Conservation (phyloP, 2,888 invertebrate species). For the Limnephilus lunatus region DNA sequence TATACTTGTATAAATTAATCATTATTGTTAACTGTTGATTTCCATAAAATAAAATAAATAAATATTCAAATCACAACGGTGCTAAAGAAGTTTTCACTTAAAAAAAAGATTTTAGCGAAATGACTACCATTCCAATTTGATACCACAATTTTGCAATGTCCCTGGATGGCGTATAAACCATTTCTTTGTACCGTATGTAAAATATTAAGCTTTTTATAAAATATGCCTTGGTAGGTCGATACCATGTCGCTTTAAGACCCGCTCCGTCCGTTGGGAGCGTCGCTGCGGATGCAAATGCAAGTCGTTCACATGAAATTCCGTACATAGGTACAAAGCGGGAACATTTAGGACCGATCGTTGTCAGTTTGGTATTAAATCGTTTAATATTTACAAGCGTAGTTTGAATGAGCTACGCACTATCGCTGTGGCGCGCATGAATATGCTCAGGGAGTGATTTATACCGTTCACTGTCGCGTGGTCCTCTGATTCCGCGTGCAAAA, state of each 20-base stretch:
- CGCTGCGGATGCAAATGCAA: conserved; percentile 2
- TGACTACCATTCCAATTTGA: too few species aligned
- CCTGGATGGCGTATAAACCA: too few species aligned
- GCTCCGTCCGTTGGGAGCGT: background rate
- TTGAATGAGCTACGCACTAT: background rate
- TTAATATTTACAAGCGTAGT: background rate
- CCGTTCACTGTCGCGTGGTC: background rate
- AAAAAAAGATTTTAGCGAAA: too few species aligned
- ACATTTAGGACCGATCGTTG: background rate
- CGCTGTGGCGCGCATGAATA: background rate
- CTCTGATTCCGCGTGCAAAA: background rate
- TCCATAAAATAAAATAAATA: too few species aligned
- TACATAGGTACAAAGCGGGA: background rate
- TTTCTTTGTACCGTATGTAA: background rate
- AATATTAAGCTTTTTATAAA: background rate
- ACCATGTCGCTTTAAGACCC: background rate
- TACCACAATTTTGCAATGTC: too few species aligned
- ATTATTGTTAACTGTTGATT: too few species aligned
- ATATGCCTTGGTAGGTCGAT: background rate
- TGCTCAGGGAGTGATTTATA: background rate
- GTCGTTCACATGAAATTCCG: background rate
- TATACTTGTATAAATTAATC: too few species aligned
- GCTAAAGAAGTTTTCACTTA: too few species aligned
- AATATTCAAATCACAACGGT: too few species aligned
- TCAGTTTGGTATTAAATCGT: background rate